Evolutionary conservation across 2,888 invertebrate genomes (phyloP), one percentile per base, ranked within the genome.

Genomic region (Clusia tigrina): DNA sequence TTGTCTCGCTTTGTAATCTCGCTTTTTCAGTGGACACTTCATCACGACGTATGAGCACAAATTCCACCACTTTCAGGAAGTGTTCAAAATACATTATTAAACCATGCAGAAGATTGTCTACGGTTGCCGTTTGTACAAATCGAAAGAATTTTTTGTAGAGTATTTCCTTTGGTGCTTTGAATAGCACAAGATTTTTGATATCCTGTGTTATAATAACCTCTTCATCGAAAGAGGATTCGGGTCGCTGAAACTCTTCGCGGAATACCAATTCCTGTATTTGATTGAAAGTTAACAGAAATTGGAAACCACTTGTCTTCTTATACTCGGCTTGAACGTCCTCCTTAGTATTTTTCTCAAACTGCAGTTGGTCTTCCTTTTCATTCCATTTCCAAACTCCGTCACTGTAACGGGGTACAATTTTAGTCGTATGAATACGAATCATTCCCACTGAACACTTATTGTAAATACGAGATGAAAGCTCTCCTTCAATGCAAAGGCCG

Each of bases 51-150:
- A 84, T 78, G 1, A 83, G 66, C 15, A 81, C 66, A 62, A 78
- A 82, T 59, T 83, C 83, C 0, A 81, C 79, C 56, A 81, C 60
- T 22, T 78, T 78, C n/a, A 84, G 60, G 62, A 78, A 84, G 62
- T 83, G 73, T 64, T 83, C 83, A 26, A 83, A 82, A 67, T 83
- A 83, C 12, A 82, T 81, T 32, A 82, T 74, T n/a, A 83, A 64
- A 0, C 81, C 74, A 56, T 81, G 78, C 0, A 83, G 58, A 46
- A 83, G 73, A 12, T 69, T 65, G 58, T 81, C 74, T 0, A 81
- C 74, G 0, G 72, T 69, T n/a, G 74, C 70, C 1, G 74, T 78
- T 58, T 82, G 79, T 20, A 84, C 54, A 18, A 84, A 83, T 2
- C 73, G 67, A 18, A 83, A 58, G 37, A 83, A 79, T 15, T 70